Base-by-base conservation (phyloP, 2,888 invertebrate genomes). In the Epistrophe grossulariae region DNA sequence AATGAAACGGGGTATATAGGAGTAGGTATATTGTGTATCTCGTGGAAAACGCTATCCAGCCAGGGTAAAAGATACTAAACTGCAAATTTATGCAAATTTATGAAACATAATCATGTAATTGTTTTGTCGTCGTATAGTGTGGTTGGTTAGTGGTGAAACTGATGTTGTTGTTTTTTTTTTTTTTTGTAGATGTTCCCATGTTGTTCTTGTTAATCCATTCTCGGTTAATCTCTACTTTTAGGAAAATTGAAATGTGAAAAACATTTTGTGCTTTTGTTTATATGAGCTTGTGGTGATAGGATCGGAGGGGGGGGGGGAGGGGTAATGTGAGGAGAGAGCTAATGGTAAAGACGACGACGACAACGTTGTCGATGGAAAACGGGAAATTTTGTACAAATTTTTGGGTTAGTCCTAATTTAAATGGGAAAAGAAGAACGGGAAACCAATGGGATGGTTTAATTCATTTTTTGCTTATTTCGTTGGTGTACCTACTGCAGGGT, bases 21-120 rank as follows among this genome's bases (percentile, higher is more conserved):
- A 31, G 24, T 24, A 24, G 45, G 1, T 45, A 45, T 64, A 45
- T 64, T 45, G 28, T 64, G 24, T 6, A 62, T 40, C 71, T 55
- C 45, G 17, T 48, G 57, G 35, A 24, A n/a, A 24, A 24, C 24
- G 24, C 24, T 3, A 24, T 24, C 24, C 59, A 45, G 10, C 59
- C 55, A 52, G 70, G 70, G 10, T 55, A 70, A 70, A 84, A 84
- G 80, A 84, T 84, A 70, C 74, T 72, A 80, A 85, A 83, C 81
- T 87, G 87, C 74, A 87, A 87, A 87, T 87, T 82, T 87, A 87
- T 87, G 87, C 83, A 87, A 87, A 87, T 83, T 87, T 83, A 87
- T 87, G 82, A 87, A 83, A 83, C 83, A 87, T 83, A 83, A 87
- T 87, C 79, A 83, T 83, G 83, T 87, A 83, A 87, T 87, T 87